Evolutionary conservation across 2,888 invertebrate species (phyloP), one percentile per base, ranked within the genome.

Genomic region (Electrophaes corylata): DNA sequence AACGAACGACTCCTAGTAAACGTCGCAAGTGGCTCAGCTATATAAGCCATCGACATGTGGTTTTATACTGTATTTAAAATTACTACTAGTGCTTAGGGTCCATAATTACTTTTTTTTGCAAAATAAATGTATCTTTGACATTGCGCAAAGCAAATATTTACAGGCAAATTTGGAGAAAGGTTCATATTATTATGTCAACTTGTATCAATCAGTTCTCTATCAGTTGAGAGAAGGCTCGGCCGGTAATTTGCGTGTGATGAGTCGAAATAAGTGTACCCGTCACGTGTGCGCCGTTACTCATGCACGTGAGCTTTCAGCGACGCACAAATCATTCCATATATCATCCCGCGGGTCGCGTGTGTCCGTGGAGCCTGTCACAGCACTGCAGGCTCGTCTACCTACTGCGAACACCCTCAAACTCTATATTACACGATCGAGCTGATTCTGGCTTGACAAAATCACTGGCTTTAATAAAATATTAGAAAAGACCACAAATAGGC

Each of bases 181-280:
- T n/a, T n/a, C n/a, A n/a, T n/a, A n/a, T 40, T 2, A 4, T 1
- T 11, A 26, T 11, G 11, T 14, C 4, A 12, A 2, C 26, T 11
- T 11, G 29, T 29, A 16, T 14, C 3, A 5, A 29, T 40, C 40
- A 14, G 18, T 49, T 31, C 29, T 3, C 14, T 14, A 40, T 19
- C 16, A 18, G 19, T 18, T 2, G n/a, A n/a, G n/a, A n/a, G 6
- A 18, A 8, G 44, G 8, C 6, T 43, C 1, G 11, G 31, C 4
- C 26, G 11, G 54, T 54, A 18, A 54, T 54, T 48, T 54, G 47
- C 47, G 54, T 54, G 54, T 35, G 47, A 54, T 48, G 54, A 54
- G 54, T 54, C 41, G 35, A 48, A 47, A 33, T 46, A 41, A 54
- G 54, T 41, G 54, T 37, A 23, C 29, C 20, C 20, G 41, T 41